phyloP scores from a whole-genome alignment of 1,140 invertebrate species.

The Aphis gossypii region DNA sequence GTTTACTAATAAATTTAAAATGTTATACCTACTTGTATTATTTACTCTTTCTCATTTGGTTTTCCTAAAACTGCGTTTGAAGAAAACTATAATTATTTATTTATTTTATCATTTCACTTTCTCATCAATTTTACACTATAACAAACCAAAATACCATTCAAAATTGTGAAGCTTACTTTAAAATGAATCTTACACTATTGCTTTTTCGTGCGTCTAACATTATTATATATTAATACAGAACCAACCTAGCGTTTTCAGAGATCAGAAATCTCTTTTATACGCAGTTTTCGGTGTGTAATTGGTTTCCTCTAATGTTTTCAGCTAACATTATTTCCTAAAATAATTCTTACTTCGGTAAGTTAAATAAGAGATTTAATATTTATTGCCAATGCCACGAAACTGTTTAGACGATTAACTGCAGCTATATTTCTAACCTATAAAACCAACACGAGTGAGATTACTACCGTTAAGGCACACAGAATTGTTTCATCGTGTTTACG shows the following conservation, averaged over 20 bases:
- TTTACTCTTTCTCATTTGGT: not conserved
- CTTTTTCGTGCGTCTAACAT: not conserved
- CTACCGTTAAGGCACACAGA: not conserved
- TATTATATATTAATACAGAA: not conserved
- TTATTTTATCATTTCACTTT: not conserved
- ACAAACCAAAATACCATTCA: not conserved
- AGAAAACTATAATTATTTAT: constrained; percentile 7
- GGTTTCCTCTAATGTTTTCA: constrained; percentile 8
- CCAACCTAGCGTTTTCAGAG: not conserved
- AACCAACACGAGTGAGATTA: not conserved
- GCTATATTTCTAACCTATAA: not conserved
- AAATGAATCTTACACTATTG: not conserved
- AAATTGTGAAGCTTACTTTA: not conserved
- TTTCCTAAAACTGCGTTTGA: not conserved
- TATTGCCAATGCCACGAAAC: not conserved
- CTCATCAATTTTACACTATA: not conserved
- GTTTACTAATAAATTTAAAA: not conserved
- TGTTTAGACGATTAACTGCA: not conserved
- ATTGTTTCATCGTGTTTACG: not conserved
- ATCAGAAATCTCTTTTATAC: not conserved
- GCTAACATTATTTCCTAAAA: constrained; percentile 16
- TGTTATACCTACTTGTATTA: not conserved
- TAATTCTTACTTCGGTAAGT: not conserved
- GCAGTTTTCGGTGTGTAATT: not conserved
- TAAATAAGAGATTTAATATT: not conserved